These are phyloP conservation scores for Geococcyx californianus DNA, from an alignment of 2,113 vertebrate species.

Conservation along the genomic window DNA sequence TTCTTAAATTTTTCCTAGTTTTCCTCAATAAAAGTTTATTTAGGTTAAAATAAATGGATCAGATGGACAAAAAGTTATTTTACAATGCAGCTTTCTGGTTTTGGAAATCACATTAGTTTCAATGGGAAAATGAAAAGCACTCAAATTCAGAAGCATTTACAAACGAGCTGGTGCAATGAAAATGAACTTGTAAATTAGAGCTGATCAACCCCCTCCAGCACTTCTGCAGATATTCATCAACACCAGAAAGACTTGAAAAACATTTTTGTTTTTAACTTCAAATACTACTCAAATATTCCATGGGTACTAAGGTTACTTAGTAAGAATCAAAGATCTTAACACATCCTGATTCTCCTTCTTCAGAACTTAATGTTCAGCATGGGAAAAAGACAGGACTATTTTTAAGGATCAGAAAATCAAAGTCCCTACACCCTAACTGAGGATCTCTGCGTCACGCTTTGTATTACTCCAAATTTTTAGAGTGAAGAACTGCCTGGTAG, in stretches of 20 bases:
- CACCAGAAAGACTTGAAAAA: not conserved
- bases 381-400: not conserved
- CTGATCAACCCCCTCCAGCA: not conserved
- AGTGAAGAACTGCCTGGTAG: not conserved
- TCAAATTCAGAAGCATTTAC: not conserved
- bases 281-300: not conserved
- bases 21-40: not conserved
- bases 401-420: not conserved
- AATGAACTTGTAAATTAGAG: not conserved
- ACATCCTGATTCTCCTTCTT: not conserved
- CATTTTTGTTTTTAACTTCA: not conserved
- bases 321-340: not conserved
- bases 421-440: not conserved
- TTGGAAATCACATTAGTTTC: not conserved
- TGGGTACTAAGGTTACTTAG: not conserved
- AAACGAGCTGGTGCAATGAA: not conserved
- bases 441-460: not conserved
- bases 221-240: not conserved
- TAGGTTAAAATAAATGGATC: not conserved
- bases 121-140: not conserved
- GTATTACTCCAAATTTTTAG: not conserved
- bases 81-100: not conserved
- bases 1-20: not conserved
- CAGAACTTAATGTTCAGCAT: not conserved
- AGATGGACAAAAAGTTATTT: not conserved